Evolutionary conservation across 2,113 vertebrate genomes (phyloP), one percentile per base, ranked within the genome.

Genomic region (Laterallus jamaicensis): DNA sequence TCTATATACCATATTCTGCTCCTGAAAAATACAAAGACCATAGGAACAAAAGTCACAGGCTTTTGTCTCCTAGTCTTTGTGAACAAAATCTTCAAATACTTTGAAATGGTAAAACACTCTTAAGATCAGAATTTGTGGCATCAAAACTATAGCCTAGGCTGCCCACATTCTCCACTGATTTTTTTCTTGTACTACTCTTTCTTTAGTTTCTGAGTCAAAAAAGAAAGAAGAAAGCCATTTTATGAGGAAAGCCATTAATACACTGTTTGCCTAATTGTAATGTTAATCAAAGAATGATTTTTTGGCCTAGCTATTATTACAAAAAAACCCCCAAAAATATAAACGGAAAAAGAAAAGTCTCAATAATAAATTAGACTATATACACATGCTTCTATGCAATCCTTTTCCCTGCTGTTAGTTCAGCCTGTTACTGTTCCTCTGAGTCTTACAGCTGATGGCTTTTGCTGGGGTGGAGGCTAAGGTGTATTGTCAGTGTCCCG

Each of bases 171-270:
- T 93, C 31, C 35, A 47, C 9, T 19, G 26, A 2, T 19, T 47
- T 56, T 63, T 58, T 35, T 35, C 83, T 67, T 54, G 25, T 32
- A 15, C 22, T 37, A 8, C 12, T 37, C 25, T 54, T 50, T n/a
- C 31, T 80, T 26, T 11, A 50, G 11, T 12, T 79, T 70, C 31
- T 8, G 4, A 77, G 44, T 8, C 5, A 55, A 73, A 73, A 37
- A n/a, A 11, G 10, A 3, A 4, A 0, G 35, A 35, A 35, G 35
- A 2, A 4, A 0, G 4, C 7, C 10, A 31, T 12, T 12, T 28
- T 67, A 35, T 35, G 22, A 67, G 12, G 39, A 37, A 62, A 50
- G 47, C n/a, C 6, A 24, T 22, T 6, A 55, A 49, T 67, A 59
- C 66, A 40, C n/a, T n/a, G 4, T 35, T 74, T 62, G 31, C 13